Percentiles rank a stretch among this genome's conserved stretches.
Conservation (phyloP, 2,797 vertebrate genomes). For the Sus cebifrons region DNA sequence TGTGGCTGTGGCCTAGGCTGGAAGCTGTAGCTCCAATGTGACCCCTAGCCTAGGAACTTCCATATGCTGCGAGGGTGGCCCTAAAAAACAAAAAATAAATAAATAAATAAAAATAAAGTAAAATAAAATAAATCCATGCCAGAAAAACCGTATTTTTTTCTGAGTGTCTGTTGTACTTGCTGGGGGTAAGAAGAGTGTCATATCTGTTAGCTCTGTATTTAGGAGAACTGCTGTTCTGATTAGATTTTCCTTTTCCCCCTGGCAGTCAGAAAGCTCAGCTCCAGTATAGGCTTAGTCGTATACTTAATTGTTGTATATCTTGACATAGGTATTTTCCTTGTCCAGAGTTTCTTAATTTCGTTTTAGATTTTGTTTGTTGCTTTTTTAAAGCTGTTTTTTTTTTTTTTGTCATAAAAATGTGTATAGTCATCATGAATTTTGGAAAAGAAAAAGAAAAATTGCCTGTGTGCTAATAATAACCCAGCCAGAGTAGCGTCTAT, state of each 20-base stretch:
- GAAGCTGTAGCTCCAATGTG: no score
- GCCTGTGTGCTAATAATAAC: neutral
- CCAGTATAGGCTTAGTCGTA: neutral
- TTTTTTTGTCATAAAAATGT: conserved; percentile 45
- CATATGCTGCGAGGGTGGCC: no score
- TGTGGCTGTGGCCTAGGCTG: no score
- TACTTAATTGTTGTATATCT: neutral
- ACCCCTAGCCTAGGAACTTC: no score
- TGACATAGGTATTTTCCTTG: conserved; percentile 7
- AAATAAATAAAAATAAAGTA: no score
- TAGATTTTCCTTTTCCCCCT: neutral
- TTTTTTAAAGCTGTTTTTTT: conserved; percentile 54
- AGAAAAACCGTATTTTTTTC: conserved; percentile 47
- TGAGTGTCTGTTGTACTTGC: neutral
- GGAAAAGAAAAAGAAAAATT: conserved; percentile 41
- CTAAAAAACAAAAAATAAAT: no score
- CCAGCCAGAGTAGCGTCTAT: neutral
- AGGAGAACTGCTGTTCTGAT: neutral
- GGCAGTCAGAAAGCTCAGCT: neutral
- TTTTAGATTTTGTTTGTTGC: conserved; percentile 44
- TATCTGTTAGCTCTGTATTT: neutral
- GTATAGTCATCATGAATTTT: conserved; percentile 61
- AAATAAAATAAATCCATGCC: neutral
- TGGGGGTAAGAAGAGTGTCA: neutral
- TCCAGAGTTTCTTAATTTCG: neutral